Evolutionary conservation across 1,140 invertebrate genomes (phyloP).

Genomic region (Rhizoglyphus robini): DNA sequence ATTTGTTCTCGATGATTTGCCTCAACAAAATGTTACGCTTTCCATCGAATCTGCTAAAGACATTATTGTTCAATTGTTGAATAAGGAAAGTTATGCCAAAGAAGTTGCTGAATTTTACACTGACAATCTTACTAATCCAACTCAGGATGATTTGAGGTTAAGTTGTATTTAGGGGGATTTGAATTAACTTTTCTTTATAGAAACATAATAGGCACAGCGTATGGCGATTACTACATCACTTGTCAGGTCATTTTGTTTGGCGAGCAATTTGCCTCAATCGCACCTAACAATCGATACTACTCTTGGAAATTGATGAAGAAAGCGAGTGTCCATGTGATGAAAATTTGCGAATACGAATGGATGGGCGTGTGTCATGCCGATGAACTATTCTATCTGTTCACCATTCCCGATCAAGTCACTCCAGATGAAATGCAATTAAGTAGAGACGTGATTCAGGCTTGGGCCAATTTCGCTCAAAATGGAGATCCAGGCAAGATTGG

Average conservation of each 20-base stretch:
- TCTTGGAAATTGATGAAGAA: background rate
- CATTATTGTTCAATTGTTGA: background rate
- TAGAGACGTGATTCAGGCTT: background rate
- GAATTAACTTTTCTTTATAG: background rate
- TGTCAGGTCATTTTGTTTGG: constrained; percentile 16
- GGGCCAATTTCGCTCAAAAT: background rate
- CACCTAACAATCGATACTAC: background rate
- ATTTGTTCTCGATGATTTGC: background rate
- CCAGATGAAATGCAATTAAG: background rate
- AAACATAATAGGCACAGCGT: background rate
- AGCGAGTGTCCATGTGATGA: background rate
- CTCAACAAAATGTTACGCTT: background rate
- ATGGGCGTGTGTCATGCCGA: constrained; percentile 7
- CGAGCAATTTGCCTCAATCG: background rate
- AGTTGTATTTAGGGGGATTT: background rate
- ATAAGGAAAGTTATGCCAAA: background rate
- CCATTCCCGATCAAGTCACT: background rate
- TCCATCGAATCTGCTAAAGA: background rate
- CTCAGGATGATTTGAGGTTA: background rate
- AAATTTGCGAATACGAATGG: background rate
- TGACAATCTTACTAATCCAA: background rate
- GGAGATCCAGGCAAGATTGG: background rate
- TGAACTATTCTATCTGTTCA: constrained; percentile 4
- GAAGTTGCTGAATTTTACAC: constrained; percentile 1
- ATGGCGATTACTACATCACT: background rate